phyloP scores from a whole-genome alignment of 2,888 invertebrate genomes.

The Liodrosophila aerea region DNA sequence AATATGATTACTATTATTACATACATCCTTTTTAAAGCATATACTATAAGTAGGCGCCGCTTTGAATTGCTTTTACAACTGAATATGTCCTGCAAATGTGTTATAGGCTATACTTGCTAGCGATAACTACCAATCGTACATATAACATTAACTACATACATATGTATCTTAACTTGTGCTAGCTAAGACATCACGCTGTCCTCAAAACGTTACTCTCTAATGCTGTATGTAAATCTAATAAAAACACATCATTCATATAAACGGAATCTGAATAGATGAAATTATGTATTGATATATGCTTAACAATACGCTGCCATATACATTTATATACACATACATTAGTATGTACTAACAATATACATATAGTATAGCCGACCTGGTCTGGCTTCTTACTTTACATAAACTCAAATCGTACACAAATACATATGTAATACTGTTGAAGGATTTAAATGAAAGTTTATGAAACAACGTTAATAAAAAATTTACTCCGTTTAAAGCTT shows the following conservation, averaged over 20 bases:
- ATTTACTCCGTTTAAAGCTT: constrained; percentile 50
- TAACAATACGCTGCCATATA: constrained; percentile 72
- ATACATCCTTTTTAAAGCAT: constrained; percentile 44
- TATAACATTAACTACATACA: constrained; percentile 12
- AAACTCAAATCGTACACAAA: constrained; percentile 45
- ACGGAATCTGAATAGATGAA: constrained; percentile 31
- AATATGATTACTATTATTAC: background rate
- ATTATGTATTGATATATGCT: constrained; percentile 65
- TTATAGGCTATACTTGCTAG: constrained; percentile 53
- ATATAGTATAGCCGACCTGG: constrained; percentile 46
- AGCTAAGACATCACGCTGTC: constrained; percentile 42
- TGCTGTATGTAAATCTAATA: constrained; percentile 42
- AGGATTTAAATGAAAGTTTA: constrained; percentile 70
- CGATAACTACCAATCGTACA: constrained; percentile 29
- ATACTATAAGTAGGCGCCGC: constrained; percentile 55
- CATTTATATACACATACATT: constrained; percentile 25
- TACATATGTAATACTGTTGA: constrained; percentile 63
- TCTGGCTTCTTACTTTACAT: constrained; percentile 47
- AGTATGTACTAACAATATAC: constrained; percentile 40
- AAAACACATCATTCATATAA: constrained; percentile 16
- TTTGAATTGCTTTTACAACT: constrained; percentile 63
- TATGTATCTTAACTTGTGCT: constrained; percentile 27
- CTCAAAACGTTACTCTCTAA: constrained; percentile 31
- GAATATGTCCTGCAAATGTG: constrained; percentile 68
- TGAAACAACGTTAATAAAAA: constrained; percentile 68